These are phyloP conservation scores for Anarrhichthys ocellatus DNA, from an alignment of 2,113 vertebrate species.

Conservation along the genomic window DNA sequence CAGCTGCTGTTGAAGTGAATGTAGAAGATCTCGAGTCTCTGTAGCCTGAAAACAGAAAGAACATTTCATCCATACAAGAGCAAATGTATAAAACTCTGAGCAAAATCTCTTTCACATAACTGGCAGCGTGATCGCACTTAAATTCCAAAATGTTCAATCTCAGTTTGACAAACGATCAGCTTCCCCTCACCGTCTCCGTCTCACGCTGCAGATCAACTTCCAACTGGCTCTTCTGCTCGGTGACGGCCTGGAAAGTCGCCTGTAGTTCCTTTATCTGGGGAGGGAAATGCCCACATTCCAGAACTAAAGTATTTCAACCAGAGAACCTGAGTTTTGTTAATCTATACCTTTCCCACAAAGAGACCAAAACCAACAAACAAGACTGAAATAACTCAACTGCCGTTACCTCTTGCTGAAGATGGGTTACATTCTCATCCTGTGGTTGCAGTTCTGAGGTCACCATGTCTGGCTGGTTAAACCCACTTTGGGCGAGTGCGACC, in stretches of 20 bases:
- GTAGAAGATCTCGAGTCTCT: slow-evolving; percentile 11
- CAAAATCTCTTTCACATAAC: not conserved
- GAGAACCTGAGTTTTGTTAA: not conserved
- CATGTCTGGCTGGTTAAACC: slow-evolving; percentile 8
- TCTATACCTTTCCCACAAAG: not conserved
- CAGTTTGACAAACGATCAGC: not conserved
- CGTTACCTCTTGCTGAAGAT: slow-evolving; percentile 40
- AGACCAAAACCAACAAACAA: not conserved
- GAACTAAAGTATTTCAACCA: not conserved
- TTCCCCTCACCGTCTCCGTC: slow-evolving; percentile 23
- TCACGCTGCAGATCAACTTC: slow-evolving; percentile 40
- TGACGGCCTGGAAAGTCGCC: slow-evolving; percentile 8
- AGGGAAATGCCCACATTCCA: not conserved
- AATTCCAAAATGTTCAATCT: not conserved
- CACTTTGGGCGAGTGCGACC: slow-evolving; percentile 11
- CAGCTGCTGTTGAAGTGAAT: slow-evolving; percentile 41
- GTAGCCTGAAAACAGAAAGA: slow-evolving; percentile 6
- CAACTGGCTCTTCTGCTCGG: slow-evolving; percentile 41
- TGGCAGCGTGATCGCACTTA: not conserved
- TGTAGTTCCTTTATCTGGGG: slow-evolving; percentile 7
- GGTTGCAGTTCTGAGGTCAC: too few relatives aligned
- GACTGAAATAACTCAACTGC: too few relatives aligned
- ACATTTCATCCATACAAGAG: not conserved
- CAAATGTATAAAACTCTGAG: too few relatives aligned
- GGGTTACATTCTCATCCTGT: not conserved